These are phyloP conservation scores for Brenthis daphne DNA, from an alignment of 2,888 invertebrate genomes.

Conservation along the genomic window DNA sequence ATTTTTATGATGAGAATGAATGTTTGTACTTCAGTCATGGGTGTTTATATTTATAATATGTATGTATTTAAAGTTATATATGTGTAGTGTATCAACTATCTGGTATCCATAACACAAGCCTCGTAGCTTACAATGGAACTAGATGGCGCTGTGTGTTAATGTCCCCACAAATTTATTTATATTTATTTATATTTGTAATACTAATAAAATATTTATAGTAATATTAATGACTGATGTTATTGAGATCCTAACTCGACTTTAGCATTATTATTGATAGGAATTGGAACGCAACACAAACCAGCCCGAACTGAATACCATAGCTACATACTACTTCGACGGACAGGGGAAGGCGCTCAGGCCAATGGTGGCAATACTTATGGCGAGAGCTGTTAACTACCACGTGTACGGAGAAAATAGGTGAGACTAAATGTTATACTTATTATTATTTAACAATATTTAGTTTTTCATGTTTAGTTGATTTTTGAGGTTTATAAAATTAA, in stretches of 20 bases:
- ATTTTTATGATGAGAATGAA: no score
- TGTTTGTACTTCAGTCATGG: no score
- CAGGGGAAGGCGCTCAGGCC: constrained; percentile 98
- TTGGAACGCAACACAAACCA: constrained; percentile 90
- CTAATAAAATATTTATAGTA: no score
- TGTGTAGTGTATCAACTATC: no score
- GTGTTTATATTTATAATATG: no score
- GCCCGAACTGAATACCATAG: constrained; percentile 93
- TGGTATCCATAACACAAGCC: no score
- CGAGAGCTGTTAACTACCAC: constrained; percentile 95
- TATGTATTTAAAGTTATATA: no score
- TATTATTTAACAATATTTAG: background rate
- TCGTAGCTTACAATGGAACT: no score
- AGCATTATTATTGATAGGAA: constrained; percentile 78
- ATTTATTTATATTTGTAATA: no score
- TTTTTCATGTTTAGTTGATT: background rate
- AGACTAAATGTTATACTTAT: constrained; percentile 40
- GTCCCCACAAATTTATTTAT: no score
- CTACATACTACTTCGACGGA: constrained; percentile 98
- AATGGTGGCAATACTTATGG: constrained; percentile 96
- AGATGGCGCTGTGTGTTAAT: no score
- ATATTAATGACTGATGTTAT: constrained; percentile 38
- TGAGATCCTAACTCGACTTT: constrained; percentile 62
- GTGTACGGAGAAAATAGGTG: constrained; percentile 92
- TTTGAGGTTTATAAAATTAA: background rate